phyloP scores from a whole-genome alignment of 2,113 vertebrate species.

The Amblyopsis rosae region DNA sequence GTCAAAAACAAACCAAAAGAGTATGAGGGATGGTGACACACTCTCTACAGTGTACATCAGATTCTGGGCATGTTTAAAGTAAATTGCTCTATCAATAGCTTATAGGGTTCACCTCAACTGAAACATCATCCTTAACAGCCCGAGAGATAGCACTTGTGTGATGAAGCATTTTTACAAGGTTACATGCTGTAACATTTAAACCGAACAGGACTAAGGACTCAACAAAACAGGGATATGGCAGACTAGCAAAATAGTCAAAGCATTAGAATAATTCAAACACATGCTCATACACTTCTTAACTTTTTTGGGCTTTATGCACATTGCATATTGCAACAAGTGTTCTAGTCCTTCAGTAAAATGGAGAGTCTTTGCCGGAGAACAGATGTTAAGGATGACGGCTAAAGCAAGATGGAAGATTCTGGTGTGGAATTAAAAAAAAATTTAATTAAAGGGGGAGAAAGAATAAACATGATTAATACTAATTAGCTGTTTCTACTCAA shows the following conservation, averaged over 20 bases:
- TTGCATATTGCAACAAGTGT: background rate
- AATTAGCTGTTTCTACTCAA: constrained; percentile 35
- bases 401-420: constrained; percentile 19
- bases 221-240: background rate
- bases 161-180: constrained; percentile 12
- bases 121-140: constrained; percentile 22
- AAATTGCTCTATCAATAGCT: constrained; percentile 50
- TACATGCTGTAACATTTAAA: background rate
- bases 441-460: background rate
- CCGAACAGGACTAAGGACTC: background rate
- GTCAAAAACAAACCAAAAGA: background rate
- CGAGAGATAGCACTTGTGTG: constrained; percentile 19
- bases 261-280: background rate
- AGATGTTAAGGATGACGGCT: constrained; percentile 36
- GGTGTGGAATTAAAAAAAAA: background rate
- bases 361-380: constrained; percentile 15
- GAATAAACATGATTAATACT: constrained; percentile 31
- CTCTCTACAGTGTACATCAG: constrained; percentile 7
- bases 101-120: constrained; percentile 7
- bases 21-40: background rate
- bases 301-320: background rate
- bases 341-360: constrained; percentile 8
- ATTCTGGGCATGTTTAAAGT: constrained; percentile 49
- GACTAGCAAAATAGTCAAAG: background rate
- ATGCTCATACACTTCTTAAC: background rate